A percentile compares a stretch with the other conserved stretches of the same genome.
These are phyloP conservation scores for Diorhabda carinulata DNA, from an alignment of 1,140 invertebrate species.

Conservation along the genomic window DNA sequence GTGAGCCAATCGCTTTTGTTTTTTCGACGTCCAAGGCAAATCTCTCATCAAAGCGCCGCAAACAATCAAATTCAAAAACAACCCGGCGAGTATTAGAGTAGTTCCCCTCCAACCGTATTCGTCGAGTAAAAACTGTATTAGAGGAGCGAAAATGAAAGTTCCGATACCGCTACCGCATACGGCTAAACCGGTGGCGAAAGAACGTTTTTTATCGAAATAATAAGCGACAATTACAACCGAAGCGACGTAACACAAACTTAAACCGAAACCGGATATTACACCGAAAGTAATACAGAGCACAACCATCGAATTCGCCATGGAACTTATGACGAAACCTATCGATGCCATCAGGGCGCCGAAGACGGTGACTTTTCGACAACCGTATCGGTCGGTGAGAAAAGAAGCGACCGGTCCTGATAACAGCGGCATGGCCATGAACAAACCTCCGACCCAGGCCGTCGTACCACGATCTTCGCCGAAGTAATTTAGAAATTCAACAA, in stretches of 20 bases:
- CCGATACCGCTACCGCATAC: conserved; percentile 88
- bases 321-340: conserved; percentile 76
- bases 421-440: conserved; percentile 86
- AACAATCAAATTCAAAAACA: conserved; percentile 82
- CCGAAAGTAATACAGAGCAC: conserved; percentile 82
- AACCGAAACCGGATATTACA: conserved; percentile 78
- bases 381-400: conserved; percentile 80
- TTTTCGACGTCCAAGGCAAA: conserved; percentile 68
- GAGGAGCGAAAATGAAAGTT: conserved; percentile 86
- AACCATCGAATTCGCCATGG: conserved; percentile 71
- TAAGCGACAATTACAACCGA: conserved; percentile 92
- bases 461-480: conserved; percentile 78
- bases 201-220: conserved; percentile 90
- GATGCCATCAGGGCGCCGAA: conserved; percentile 74
- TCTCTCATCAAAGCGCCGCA: conserved; percentile 84
- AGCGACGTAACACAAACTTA: conserved; percentile 84
- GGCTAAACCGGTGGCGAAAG: conserved; percentile 88
- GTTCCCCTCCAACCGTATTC: conserved; percentile 84
- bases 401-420: conserved; percentile 85
- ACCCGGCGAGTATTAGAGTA: conserved; percentile 74
- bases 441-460: conserved; percentile 83
- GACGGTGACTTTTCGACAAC: conserved; percentile 76
- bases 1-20: conserved; percentile 58
- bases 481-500: conserved; percentile 72
- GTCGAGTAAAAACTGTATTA: conserved; percentile 71